Base-by-base conservation (phyloP, 2,797 vertebrate genomes). In the Enteromius mattozi region DNA sequence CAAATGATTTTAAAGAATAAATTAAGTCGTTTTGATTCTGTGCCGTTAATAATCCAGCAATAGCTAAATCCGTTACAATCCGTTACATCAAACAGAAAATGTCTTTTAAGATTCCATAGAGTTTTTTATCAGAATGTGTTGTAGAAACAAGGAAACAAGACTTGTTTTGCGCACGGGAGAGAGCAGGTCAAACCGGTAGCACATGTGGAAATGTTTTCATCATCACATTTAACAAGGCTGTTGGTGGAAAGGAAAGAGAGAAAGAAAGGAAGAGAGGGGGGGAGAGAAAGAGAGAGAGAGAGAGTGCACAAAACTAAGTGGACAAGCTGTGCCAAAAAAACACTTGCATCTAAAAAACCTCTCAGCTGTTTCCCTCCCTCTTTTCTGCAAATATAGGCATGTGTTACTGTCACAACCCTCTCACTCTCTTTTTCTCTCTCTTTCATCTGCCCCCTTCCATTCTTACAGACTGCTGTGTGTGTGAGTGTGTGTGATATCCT, bases 201-300 rank as follows among this genome's bases (percentile, higher is more conserved):
- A 89, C 88, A 89, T 89, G 88, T 89, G 88, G 86, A 87, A 89
- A 87, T 82, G 80, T 82, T 89, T 86, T 89, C 82, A 84, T 79
- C 86, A 87, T 85, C 86, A 87, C 86, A 80, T 89, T 86, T 87
- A 89, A 89, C 88, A 85, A 72, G 80, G 47, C 79, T 86, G 82
- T 69, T 86, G 84, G 86, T 65, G 75, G 82, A 76, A 54, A 69
- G 68, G 49, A 42, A 72, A 83, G 66, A 63, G 54, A 72, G 72
- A 30, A 30, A 45, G 35, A 78, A 33, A 61, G 82, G 37, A 35
- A 40, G 49, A 78, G 49, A 70, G 63, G 14, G 65, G 1, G 59
- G 37, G 24, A 35, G 13, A 5, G 75, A 8, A 19, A 70, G 78
- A 19, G 51, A 42, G 30, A 27, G 24, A 45, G 59, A 68, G 30